Evolutionary conservation across 2,888 invertebrate genomes (phyloP).

Genomic region (Coelogynopora nodosa): DNA sequence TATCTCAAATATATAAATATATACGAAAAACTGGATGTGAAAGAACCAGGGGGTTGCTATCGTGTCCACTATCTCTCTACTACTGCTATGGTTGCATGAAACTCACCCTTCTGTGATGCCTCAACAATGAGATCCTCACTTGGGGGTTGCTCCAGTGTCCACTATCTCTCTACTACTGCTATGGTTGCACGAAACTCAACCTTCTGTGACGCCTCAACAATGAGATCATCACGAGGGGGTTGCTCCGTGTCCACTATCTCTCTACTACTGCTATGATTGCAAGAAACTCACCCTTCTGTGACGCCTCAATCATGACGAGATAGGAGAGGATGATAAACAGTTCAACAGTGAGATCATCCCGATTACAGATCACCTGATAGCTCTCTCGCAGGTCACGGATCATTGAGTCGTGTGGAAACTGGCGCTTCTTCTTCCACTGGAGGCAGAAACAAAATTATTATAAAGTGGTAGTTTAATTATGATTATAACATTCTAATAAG

Average conservation of each 20-base stretch:
- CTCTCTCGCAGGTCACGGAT: background rate
- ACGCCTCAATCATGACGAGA: conserved; percentile 4
- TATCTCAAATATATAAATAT: too few relatives aligned
- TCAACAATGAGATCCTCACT: background rate
- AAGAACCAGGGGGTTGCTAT: too few relatives aligned
- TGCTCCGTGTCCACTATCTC: too few relatives aligned
- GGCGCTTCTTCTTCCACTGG: conserved; percentile 19
- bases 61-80: too few relatives aligned
- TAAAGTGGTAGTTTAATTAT: background rate
- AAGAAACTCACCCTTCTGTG: background rate
- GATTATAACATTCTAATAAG: too few relatives aligned
- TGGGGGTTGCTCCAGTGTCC: too few relatives aligned
- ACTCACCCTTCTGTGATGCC: background rate
- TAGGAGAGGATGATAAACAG: background rate
- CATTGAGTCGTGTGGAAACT: conserved; percentile 10
- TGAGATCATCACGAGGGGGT: background rate
- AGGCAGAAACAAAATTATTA: background rate
- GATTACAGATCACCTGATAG: background rate
- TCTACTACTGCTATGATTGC: too few relatives aligned
- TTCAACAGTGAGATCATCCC: background rate
- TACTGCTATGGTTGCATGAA: too few relatives aligned
- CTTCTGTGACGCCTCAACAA: background rate
- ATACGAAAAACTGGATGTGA: too few relatives aligned
- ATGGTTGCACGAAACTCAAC: background rate
- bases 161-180: too few relatives aligned